Base-by-base conservation (phyloP, 2,113 vertebrate species). In the Neodon shergylaensis region DNA sequence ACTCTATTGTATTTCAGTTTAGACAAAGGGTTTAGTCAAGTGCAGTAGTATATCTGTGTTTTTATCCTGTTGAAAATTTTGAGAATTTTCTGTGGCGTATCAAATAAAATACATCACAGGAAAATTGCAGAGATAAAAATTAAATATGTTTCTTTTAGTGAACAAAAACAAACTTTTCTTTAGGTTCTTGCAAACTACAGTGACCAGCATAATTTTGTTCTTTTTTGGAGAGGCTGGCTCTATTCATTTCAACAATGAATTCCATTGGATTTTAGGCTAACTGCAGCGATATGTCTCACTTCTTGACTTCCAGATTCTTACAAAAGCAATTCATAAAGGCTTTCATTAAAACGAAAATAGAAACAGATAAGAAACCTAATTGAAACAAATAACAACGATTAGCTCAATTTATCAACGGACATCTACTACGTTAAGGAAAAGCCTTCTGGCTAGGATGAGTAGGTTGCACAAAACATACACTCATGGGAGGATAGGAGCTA, bases 11-110 rank as follows among this genome's bases (percentile, higher is more conserved):
- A 81, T 92, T 96, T 95, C 33, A 68, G 72, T 76, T 72, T 52
- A 94, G 85, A 96, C 97, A 98, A 97, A 97, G 88, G 72, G 85
- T 91, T 95, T 91, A 96, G 94, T 97, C 90, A 96, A 93, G 77
- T 91, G 47, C 24, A 13, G 17, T 97, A 97, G 92, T 92, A 96
- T 97, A 96, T 95, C 72, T 84, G 86, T 58, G 58, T 72, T 97
- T 96, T 95, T 94, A 94, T 93, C 74, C 42, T 86, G 39, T 77
- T 96, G 86, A 78, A 95, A 96, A 92, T 94, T 76, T 77, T 65
- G 72, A 94, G 61, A 74, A 44, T 94, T 95, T 94, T 92, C 94
- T 92, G 58, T 94, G 33, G 28, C 89, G 63, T 87, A 90, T 39
- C 91, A 95, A 95, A 92, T 95, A 91, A 84, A 96, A 91, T 90